Percentiles rank a stretch among this genome's conserved stretches.
phyloP scores from a whole-genome alignment of 2,113 vertebrate genomes.

The Polypterus senegalus region DNA sequence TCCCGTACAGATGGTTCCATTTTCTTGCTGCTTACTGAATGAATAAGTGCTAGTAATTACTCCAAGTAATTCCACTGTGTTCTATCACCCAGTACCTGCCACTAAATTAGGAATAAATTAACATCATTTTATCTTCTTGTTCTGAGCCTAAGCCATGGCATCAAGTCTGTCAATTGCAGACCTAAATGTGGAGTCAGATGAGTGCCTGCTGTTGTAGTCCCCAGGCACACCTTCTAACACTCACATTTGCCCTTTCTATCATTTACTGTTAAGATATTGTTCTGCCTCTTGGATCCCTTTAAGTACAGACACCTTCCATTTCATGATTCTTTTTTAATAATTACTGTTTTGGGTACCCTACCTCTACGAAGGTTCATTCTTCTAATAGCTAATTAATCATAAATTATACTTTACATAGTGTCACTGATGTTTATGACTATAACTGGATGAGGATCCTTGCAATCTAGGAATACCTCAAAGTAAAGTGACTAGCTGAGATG shows the following conservation, averaged over 20 bases:
- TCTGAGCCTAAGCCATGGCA: slow-evolving; percentile 40
- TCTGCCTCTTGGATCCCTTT: too few species aligned
- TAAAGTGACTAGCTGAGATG: neutral
- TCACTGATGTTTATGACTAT: neutral
- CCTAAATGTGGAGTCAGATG: slow-evolving; percentile 15
- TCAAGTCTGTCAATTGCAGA: slow-evolving; percentile 41
- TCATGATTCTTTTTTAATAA: too few species aligned
- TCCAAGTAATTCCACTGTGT: slow-evolving; percentile 45
- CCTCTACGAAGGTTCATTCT: too few species aligned
- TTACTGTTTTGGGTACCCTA: too few species aligned
- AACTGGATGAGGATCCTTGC: neutral
- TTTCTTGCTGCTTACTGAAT: slow-evolving; percentile 56
- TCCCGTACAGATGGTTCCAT: slow-evolving; percentile 57
- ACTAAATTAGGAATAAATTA: slow-evolving; percentile 67
- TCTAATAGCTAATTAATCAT: neutral
- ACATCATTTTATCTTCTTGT: slow-evolving; percentile 48
- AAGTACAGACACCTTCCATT: too few species aligned
- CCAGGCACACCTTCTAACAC: too few species aligned
- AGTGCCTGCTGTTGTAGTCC: too few species aligned
- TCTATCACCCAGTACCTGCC: slow-evolving; percentile 58
- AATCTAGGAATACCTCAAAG: neutral
- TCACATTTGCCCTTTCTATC: too few species aligned
- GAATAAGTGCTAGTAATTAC: slow-evolving; percentile 54
- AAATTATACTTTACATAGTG: neutral
- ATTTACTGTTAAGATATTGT: too few species aligned